Percentiles rank a stretch among this genome's conserved stretches.
Conservation (phyloP, 2,797 vertebrate genomes). For the Manis javanica region DNA sequence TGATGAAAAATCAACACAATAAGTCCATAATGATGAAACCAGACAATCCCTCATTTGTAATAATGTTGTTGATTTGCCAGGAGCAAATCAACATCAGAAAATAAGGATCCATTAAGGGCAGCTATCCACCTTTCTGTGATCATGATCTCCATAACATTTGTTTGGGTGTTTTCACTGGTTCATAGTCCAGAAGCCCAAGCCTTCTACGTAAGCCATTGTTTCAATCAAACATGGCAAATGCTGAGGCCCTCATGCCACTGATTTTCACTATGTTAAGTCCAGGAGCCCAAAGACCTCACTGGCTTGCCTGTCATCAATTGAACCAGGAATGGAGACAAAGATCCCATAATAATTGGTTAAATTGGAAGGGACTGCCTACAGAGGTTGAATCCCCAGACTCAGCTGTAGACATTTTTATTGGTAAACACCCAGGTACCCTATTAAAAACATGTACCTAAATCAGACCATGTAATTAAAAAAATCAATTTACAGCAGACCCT, state of each 20-base stretch:
- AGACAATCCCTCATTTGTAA: not conserved
- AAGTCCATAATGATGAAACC: not conserved
- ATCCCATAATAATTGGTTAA: not conserved
- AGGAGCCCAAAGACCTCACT: not conserved
- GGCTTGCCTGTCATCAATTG: not conserved
- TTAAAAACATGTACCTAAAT: not conserved
- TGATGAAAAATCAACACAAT: not conserved
- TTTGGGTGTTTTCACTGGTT: not conserved
- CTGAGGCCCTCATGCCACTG: not conserved
- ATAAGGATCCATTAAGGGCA: not conserved
- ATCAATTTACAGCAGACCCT: not conserved
- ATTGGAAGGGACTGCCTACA: not conserved
- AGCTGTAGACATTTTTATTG: not conserved
- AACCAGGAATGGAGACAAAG: not conserved
- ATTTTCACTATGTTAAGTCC: not conserved
- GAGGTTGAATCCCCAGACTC: not conserved
- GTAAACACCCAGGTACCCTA: not conserved
- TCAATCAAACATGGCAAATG: not conserved
- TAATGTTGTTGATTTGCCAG: not conserved
- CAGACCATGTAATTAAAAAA: not conserved
- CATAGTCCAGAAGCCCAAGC: not conserved
- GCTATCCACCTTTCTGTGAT: not conserved
- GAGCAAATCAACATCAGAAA: not conserved
- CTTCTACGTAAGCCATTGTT: not conserved
- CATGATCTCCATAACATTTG: not conserved